Percentiles rank a stretch among this genome's conserved stretches.
phyloP scores from a whole-genome alignment of 2,888 invertebrate species.

The Euspilapteryx auroguttella region DNA sequence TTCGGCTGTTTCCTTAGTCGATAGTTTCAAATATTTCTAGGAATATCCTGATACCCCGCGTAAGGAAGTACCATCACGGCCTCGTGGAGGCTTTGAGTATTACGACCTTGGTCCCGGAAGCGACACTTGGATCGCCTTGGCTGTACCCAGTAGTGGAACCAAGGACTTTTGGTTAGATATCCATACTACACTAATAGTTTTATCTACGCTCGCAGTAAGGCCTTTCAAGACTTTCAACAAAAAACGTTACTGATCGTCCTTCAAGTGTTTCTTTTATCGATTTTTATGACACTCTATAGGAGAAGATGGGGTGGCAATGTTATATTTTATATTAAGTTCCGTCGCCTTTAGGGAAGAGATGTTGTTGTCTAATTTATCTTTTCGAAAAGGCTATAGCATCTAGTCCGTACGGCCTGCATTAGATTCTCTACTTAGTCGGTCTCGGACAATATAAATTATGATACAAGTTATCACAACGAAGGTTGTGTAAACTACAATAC shows the following conservation, averaged over 20 bases:
- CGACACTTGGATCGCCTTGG: conserved; percentile 35
- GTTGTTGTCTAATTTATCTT: no score
- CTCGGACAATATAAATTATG: no score
- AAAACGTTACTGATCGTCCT: background rate
- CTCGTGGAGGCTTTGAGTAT: conserved; percentile 24
- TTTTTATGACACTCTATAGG: no score
- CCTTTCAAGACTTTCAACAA: background rate
- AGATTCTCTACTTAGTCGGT: no score
- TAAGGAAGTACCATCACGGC: conserved; percentile 10
- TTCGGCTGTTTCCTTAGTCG: no score
- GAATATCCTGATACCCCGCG: conserved; percentile 13
- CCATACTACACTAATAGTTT: conserved; percentile 6
- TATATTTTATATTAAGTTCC: no score
- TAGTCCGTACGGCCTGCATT: no score
- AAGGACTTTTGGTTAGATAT: conserved; percentile 20
- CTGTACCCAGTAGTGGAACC: conserved; percentile 31
- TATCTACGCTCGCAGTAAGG: background rate
- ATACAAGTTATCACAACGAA: no score
- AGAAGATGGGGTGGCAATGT: no score
- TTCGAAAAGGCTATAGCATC: no score
- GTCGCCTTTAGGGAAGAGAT: no score
- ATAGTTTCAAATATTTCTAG: conserved; percentile 12
- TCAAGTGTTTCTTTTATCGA: no score
- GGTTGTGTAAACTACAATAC: background rate
- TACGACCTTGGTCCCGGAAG: conserved; percentile 25